phyloP scores from a whole-genome alignment of 2,113 vertebrate genomes.

The Casuarius casuarius region DNA sequence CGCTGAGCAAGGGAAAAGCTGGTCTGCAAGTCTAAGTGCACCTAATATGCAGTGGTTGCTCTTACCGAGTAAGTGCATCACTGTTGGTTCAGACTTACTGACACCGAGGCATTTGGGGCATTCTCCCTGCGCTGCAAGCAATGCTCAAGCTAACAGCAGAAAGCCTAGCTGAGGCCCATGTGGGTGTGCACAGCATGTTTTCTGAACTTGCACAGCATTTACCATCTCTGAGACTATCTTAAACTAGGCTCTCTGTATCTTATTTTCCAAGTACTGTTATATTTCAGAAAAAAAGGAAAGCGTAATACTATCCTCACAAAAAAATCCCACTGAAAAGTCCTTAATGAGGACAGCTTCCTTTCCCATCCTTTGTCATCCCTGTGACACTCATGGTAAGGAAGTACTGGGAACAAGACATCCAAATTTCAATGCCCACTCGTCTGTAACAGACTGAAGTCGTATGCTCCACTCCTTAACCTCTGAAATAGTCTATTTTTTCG shows the following conservation, averaged over 20 bases:
- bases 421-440: slow-evolving; percentile 23
- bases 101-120: not conserved
- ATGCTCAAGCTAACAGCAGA: not conserved
- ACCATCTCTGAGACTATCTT: not conserved
- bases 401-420: slow-evolving; percentile 64
- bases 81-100: not conserved
- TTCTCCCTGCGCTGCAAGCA: not conserved
- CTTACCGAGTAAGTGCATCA: not conserved
- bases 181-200: not conserved
- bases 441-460: slow-evolving; percentile 67
- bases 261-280: not conserved
- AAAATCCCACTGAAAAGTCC: not conserved
- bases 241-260: not conserved
- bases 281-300: not conserved
- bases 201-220: not conserved
- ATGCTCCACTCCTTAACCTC: slow-evolving; percentile 67
- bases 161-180: not conserved
- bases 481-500: slow-evolving; percentile 61
- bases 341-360: slow-evolving; percentile 16
- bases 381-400: slow-evolving; percentile 34
- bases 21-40: not conserved
- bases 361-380: slow-evolving; percentile 30
- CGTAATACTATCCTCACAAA: not conserved
- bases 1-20: not conserved
- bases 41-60: not conserved